These are phyloP conservation scores for Sternotherus odoratus DNA, from an alignment of 2,797 vertebrate species.

Conservation along the genomic window DNA sequence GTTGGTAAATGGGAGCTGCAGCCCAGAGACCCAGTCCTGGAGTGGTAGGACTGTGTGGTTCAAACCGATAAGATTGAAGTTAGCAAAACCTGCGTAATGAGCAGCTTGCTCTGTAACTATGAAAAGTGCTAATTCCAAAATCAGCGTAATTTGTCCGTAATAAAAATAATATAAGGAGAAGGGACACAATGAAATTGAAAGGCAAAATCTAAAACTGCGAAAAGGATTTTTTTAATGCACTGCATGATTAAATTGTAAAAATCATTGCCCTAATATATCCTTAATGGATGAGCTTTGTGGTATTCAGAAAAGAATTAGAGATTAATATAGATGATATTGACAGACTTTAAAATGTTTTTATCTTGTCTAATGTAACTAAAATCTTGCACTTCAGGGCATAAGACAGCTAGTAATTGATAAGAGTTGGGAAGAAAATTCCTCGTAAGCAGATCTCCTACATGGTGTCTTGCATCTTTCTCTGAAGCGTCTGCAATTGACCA, in stretches of 20 bases:
- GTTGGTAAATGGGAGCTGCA: background rate
- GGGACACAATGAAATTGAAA: background rate
- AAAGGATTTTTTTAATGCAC: background rate
- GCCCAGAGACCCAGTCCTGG: background rate
- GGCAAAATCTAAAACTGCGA: background rate
- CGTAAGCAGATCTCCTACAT: background rate
- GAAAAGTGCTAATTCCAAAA: background rate
- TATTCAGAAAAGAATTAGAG: background rate
- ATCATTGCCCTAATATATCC: background rate
- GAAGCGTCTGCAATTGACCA: background rate
- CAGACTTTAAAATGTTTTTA: fast-evolving
- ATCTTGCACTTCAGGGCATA: background rate
- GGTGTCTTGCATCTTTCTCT: background rate
- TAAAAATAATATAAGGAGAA: background rate
- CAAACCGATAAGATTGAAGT: background rate
- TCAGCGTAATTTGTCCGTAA: background rate
- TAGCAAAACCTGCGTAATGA: background rate
- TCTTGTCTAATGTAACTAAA: background rate
- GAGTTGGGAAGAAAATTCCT: background rate
- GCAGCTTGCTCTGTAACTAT: background rate
- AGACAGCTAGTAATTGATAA: background rate
- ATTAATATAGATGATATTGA: background rate
- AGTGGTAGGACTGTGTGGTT: background rate
- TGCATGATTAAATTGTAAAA: background rate
- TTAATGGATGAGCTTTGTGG: background rate